A percentile compares a stretch with the other conserved stretches of the same genome.
These are phyloP conservation scores for Anneissia japonica DNA, from an alignment of 35 echinoderm and acorn worm genomes.

Conservation along the genomic window DNA sequence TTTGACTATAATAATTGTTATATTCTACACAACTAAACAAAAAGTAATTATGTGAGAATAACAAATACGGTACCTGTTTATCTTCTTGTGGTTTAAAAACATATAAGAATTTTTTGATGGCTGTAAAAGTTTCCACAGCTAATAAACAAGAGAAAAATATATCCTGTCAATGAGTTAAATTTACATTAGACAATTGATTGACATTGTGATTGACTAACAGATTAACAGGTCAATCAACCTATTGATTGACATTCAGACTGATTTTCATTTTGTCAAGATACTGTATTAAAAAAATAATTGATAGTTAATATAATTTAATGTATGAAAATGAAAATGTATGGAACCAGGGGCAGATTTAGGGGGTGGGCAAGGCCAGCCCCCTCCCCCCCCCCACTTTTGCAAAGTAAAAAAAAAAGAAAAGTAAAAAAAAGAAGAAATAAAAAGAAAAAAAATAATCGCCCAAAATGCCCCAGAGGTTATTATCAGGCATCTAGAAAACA, in stretches of 20 bases:
- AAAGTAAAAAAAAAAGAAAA: too few relatives aligned
- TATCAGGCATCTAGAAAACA: too few relatives aligned
- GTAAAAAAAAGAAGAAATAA: too few relatives aligned
- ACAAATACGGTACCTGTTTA: conserved; percentile 44
- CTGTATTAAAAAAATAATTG: neutral
- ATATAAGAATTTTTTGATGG: conserved; percentile 63
- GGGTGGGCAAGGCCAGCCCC: too few relatives aligned
- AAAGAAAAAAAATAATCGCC: too few relatives aligned
- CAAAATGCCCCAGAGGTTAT: too few relatives aligned
- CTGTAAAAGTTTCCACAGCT: conserved; percentile 57
- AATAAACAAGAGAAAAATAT: conserved; percentile 14
- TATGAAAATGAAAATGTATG: too few relatives aligned
- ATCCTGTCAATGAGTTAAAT: neutral
- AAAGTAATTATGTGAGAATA: too few relatives aligned
- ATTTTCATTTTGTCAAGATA: neutral
- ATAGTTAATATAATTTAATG: neutral
- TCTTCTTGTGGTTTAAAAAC: conserved; percentile 52
- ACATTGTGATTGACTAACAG: neutral
- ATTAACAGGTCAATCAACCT: neutral
- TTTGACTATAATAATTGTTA: neutral
- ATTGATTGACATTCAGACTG: neutral
- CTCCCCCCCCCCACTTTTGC: too few relatives aligned
- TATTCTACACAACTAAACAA: neutral
- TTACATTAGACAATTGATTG: neutral
- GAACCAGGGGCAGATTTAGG: too few relatives aligned